Evolutionary conservation across 2,113 vertebrate genomes (phyloP).

Genomic region (Pavo muticus): DNA sequence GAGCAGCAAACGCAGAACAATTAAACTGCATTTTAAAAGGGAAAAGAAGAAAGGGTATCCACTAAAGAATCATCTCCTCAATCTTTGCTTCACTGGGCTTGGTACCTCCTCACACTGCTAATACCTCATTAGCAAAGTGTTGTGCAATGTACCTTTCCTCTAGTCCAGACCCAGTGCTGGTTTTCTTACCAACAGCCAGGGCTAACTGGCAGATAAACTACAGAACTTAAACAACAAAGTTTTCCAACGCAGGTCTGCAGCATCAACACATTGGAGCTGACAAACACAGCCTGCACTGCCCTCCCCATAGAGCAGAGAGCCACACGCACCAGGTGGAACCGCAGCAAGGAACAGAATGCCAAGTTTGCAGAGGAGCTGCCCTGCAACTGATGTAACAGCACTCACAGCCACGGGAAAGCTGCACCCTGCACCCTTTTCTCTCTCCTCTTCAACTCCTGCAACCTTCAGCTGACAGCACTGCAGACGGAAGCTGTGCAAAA

Average conservation of each 20-base stretch:
- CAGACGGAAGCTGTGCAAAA: background rate
- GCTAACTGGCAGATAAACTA: background rate
- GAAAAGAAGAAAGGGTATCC: background rate
- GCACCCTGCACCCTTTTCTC: background rate
- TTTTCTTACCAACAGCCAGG: background rate
- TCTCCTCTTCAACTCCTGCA: background rate
- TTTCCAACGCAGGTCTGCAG: background rate
- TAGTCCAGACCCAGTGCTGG: background rate
- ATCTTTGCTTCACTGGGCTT: background rate
- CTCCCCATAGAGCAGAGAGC: background rate
- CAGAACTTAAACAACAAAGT: background rate
- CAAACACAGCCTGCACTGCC: fast-evolving
- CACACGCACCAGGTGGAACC: fast-evolving
- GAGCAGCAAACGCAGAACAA: background rate
- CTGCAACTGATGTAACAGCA: background rate
- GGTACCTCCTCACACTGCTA: background rate
- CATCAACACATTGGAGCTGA: background rate
- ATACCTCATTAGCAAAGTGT: background rate
- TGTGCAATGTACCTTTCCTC: background rate
- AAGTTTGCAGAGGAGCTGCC: no score
- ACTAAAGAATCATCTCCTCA: background rate
- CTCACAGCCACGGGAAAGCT: fast-evolving
- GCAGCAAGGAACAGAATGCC: no score
- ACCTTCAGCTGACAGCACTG: background rate
- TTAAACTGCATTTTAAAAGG: background rate